Base-by-base conservation (phyloP, 1,140 invertebrate genomes). In the Heliconius eleuchia region DNA sequence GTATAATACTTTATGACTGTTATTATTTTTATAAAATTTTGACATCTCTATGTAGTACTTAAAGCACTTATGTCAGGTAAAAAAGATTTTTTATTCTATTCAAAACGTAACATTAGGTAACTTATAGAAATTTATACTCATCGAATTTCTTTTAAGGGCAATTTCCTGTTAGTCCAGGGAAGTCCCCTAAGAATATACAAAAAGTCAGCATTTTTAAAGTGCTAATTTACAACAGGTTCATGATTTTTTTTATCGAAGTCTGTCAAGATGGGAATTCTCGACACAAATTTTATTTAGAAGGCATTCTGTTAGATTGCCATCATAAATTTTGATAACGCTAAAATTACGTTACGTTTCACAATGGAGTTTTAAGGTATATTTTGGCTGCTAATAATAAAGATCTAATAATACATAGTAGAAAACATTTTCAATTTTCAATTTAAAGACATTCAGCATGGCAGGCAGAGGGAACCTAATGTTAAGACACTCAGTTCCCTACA, bases 241-340 rank as follows among this genome's bases (percentile, higher is more conserved):
- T 39, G 52, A 71, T 27, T 70, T 77, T 73, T 80, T 80, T 80
- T 80, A 73, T 73, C 71, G 74, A 76, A 80, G 57, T 46, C 79
- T 55, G 70, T 77, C 79, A 80, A 66, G 71, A 73, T 71, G 71
- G 80, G 77, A 79, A 82, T 80, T 81, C 79, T 79, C 57, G 74
- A 74, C 80, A 80, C 73, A 86, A 84, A 83, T 83, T 87, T 81
- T 84, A 84, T 84, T 77, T 82, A 73, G 46, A 66, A 84, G 78
- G 70, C 80, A 82, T 86, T 83, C 83, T 70, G 19, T 78, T 81
- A 88, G 82, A 89, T 87, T 89, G 81, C 73, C 80, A 82, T 50
- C 82, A 84, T 87, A 86, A 88, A 88, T 89, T 87, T 75, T 71
- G 82, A 82, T 79, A 86, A 87, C 76, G 84, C 78, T 80, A 42